Conservation (phyloP, 2,797 vertebrate genomes). For the Melanotaenia nigrans region DNA sequence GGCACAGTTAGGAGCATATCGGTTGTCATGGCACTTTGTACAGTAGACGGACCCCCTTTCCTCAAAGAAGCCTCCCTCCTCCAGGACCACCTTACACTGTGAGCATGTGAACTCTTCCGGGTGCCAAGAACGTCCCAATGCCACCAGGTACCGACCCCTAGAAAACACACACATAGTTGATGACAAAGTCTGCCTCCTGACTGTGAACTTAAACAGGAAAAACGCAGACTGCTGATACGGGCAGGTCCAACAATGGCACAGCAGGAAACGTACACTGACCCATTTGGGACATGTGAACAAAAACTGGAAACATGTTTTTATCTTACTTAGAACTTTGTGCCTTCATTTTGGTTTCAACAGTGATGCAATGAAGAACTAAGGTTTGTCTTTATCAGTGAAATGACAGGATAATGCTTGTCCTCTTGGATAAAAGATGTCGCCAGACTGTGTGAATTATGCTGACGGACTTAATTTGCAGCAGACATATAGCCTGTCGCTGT, state of each 20-base stretch:
- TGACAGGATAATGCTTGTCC: conserved; percentile 36
- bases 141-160: conserved; percentile 96
- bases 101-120: conserved; percentile 97
- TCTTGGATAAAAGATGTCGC: conserved; percentile 41
- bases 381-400: conserved; percentile 35
- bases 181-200: conserved; percentile 23
- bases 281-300: conserved; percentile 9
- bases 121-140: conserved; percentile 95
- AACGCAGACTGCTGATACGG: conserved; percentile 23
- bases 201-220: conserved; percentile 32
- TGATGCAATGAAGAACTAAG: conserved; percentile 44
- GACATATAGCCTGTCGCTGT: conserved; percentile 25
- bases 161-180: not conserved
- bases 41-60: conserved; percentile 96
- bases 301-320: not conserved
- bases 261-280: not conserved
- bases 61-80: conserved; percentile 97
- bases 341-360: conserved; percentile 1
- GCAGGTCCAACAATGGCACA: conserved; percentile 24
- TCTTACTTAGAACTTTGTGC: not conserved
- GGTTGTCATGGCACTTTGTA: conserved; percentile 92
- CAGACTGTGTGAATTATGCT: conserved; percentile 48
- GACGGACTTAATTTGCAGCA: conserved; percentile 52
- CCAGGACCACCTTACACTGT: conserved; percentile 92
- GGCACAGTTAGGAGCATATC: conserved; percentile 93